These are phyloP conservation scores for Lysandra bellargus DNA, from an alignment of 2,888 invertebrate genomes.

Conservation along the genomic window DNA sequence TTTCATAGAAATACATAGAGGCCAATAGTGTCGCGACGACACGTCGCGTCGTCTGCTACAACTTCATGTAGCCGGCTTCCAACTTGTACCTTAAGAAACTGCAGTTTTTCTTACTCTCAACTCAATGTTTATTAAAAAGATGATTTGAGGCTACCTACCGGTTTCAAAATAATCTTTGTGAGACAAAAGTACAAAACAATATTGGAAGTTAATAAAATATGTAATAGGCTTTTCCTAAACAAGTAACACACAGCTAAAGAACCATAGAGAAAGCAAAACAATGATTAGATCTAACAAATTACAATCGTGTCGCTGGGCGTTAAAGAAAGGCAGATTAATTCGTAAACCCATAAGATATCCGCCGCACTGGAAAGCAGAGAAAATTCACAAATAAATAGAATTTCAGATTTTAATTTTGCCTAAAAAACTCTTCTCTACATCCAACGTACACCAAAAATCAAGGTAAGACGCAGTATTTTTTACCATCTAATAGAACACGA, in stretches of 20 bases:
- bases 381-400: not conserved
- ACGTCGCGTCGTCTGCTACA: too few species aligned
- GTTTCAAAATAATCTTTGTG: not conserved
- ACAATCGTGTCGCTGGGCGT: constrained; percentile 18
- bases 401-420: not conserved
- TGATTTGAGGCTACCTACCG: not conserved
- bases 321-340: constrained; percentile 13
- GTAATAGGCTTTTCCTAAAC: not conserved
- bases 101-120: too few species aligned
- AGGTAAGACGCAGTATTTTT: constrained; percentile 5
- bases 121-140: not conserved
- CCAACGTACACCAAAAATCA: not conserved
- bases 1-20: too few species aligned
- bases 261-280: not conserved
- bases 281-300: constrained; percentile 21
- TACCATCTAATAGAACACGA: constrained; percentile 1
- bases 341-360: not conserved
- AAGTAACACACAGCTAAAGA: not conserved
- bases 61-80: too few species aligned
- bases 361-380: not conserved
- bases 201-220: not conserved
- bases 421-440: not conserved
- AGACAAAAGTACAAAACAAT: not conserved
- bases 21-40: too few species aligned
- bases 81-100: too few species aligned